Evolutionary conservation across 2,797 vertebrate species (phyloP).

Genomic region (Schizopygopsis malacanthus): DNA sequence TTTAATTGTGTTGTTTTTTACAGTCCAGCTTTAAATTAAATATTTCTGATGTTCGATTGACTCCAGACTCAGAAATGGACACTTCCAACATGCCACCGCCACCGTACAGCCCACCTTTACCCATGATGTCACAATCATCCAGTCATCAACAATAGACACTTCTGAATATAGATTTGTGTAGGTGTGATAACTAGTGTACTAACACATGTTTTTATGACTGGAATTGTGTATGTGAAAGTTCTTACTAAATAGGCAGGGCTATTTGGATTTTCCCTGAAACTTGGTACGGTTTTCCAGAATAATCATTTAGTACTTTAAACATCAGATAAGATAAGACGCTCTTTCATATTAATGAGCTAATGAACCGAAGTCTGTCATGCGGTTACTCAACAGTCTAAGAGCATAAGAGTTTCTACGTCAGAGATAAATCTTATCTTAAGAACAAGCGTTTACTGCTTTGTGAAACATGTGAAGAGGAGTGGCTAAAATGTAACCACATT

Average conservation of each 20-base stretch:
- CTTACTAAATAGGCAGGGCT: neutral
- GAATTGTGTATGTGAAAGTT: neutral
- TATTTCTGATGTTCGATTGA: neutral
- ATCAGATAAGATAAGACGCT: neutral
- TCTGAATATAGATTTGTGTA: neutral
- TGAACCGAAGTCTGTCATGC: neutral
- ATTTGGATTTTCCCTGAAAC: neutral
- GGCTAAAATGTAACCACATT: neutral
- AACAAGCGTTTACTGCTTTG: neutral
- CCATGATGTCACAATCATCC: neutral
- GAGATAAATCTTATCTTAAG: constrained; percentile 33
- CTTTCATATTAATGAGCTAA: neutral
- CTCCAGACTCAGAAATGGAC: neutral
- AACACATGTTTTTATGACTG: neutral
- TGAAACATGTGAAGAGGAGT: neutral
- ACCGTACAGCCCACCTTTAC: constrained; percentile 29
- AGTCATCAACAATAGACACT: constrained; percentile 20
- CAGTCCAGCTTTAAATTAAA: constrained; percentile 23
- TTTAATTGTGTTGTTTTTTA: neutral
- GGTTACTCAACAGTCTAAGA: constrained; percentile 10
- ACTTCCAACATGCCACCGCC: constrained; percentile 16
- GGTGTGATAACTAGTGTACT: neutral
- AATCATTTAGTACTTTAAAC: neutral
- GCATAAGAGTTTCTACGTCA: neutral
- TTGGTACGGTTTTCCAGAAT: neutral